Percentiles rank a stretch among this genome's conserved stretches.
Evolutionary conservation across 1,140 invertebrate species (phyloP).

Genomic region (Drosophila seguyi): DNA sequence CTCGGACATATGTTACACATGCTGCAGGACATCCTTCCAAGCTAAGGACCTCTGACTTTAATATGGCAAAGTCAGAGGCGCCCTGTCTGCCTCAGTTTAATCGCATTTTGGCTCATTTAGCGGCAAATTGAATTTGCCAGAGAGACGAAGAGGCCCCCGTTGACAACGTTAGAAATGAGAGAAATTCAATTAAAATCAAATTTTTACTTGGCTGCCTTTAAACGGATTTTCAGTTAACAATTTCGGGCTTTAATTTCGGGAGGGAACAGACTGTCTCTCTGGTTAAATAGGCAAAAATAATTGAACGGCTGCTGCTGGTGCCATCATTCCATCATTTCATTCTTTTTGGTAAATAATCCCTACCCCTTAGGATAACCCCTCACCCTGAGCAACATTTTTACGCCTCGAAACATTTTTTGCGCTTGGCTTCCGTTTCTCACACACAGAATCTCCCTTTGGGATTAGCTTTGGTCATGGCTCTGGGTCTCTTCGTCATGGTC

Average conservation of each 20-base stretch:
- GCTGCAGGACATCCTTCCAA: conserved; percentile 32
- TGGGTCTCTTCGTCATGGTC: conserved; percentile 39
- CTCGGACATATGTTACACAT: conserved; percentile 65
- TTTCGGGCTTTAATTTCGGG: conserved; percentile 47
- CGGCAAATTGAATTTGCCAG: conserved; percentile 77
- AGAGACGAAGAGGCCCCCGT: conserved; percentile 9
- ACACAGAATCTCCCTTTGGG: not conserved
- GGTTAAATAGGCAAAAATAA: conserved; percentile 73
- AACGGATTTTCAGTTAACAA: conserved; percentile 59
- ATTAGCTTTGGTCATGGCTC: conserved; percentile 52
- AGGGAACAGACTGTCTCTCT: conserved; percentile 8
- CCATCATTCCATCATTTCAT: conserved; percentile 16
- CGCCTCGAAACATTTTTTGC: conserved; percentile 43
- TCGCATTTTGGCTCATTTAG: conserved; percentile 80
- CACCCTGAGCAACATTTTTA: conserved; percentile 22
- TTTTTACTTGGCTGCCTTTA: conserved; percentile 58
- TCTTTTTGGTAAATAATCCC: not conserved
- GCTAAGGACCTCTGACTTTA: conserved; percentile 53
- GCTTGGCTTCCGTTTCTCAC: conserved; percentile 43
- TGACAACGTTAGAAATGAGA: conserved; percentile 56
- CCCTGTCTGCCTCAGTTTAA: conserved; percentile 67
- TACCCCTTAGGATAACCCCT: too few relatives aligned
- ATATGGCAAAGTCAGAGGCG: conserved; percentile 7
- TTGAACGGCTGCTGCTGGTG: conserved; percentile 42
- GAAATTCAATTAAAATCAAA: conserved; percentile 83